phyloP scores from a whole-genome alignment of 2,113 vertebrate species.

The Plectropomus leopardus region DNA sequence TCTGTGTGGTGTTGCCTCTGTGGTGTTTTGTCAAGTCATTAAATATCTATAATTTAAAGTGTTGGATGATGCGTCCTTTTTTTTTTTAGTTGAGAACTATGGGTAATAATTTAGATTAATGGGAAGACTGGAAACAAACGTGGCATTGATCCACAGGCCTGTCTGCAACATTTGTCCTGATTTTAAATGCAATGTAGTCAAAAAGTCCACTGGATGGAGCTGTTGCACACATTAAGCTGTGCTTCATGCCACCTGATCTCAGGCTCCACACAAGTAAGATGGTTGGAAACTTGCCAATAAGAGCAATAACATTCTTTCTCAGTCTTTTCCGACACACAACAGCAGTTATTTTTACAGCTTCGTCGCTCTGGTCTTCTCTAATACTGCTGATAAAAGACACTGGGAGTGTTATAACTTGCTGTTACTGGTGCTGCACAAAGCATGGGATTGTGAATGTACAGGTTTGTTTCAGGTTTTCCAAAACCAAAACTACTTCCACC shows the following conservation, averaged over 20 bases:
- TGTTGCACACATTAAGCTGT: conserved; percentile 27
- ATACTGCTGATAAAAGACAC: background rate
- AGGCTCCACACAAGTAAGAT: background rate
- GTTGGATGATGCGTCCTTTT: background rate
- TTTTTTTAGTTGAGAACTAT: background rate
- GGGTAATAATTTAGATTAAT: background rate
- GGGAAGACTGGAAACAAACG: background rate
- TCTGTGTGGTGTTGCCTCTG: conserved; percentile 29
- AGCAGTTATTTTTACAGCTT: conserved; percentile 3
- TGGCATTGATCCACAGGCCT: conserved; percentile 21
- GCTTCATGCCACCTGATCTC: background rate
- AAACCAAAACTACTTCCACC: background rate
- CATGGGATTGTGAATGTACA: background rate
- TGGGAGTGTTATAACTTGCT: background rate
- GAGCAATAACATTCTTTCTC: background rate
- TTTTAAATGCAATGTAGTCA: background rate
- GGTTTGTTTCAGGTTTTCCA: background rate
- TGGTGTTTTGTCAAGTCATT: conserved; percentile 64
- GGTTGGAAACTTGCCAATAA: background rate
- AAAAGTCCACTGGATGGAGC: conserved; percentile 46
- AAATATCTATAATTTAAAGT: conserved; percentile 58
- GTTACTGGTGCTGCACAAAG: background rate
- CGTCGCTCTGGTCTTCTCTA: background rate
- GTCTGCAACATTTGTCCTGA: background rate
- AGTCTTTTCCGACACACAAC: background rate